phyloP scores from a whole-genome alignment of 2,113 vertebrate genomes.

The Lagenorhynchus albirostris region DNA sequence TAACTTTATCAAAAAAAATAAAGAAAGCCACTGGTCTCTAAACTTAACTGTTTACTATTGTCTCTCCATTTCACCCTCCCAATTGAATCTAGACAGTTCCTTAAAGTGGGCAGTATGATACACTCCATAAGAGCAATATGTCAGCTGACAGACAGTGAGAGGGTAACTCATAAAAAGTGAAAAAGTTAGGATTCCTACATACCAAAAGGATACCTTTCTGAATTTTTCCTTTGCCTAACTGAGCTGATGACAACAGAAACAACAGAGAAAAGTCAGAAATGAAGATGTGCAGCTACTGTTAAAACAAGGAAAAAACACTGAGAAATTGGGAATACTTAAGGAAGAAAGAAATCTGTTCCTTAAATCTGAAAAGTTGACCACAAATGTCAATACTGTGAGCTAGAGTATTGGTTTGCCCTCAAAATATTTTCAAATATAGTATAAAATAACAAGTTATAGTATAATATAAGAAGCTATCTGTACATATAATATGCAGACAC shows the following conservation, averaged over 20 bases:
- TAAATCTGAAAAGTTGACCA: neutral
- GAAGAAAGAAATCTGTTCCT: neutral
- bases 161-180: neutral
- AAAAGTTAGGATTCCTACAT: neutral
- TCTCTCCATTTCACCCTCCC: neutral
- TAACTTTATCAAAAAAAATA: too few species aligned
- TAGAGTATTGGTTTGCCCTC: neutral
- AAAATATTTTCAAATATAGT: neutral
- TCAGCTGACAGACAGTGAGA: neutral
- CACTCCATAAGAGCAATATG: neutral
- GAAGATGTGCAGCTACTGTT: neutral
- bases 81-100: neutral
- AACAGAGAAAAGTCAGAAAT: slow-evolving; percentile 16
- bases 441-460: neutral
- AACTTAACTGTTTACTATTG: neutral
- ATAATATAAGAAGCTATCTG: neutral
- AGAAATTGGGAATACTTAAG: neutral
- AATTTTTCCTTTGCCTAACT: neutral
- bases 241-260: neutral
- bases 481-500: neutral
- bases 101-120: neutral
- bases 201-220: neutral
- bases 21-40: neutral
- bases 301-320: slow-evolving; percentile 7
- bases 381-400: neutral